Evolutionary conservation across 2,888 invertebrate species (phyloP).

Genomic region (Leptinotarsa juncta): DNA sequence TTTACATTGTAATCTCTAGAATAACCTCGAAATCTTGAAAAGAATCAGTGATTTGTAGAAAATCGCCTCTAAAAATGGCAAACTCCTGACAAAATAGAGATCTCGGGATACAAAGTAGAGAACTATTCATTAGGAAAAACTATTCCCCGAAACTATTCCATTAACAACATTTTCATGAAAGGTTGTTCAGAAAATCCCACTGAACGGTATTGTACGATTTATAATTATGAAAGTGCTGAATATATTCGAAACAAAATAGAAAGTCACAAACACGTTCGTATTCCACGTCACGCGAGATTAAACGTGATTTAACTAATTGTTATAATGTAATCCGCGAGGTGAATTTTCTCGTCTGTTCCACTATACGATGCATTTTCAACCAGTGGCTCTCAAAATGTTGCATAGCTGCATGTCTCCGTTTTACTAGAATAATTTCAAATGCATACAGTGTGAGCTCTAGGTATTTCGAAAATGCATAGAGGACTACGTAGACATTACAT

Average conservation of each 20-base stretch:
- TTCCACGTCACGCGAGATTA: constrained; percentile 53
- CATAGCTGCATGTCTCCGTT: not conserved
- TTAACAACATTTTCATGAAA: not conserved
- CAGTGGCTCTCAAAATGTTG: constrained; percentile 47
- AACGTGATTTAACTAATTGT: constrained; percentile 60
- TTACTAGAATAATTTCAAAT: no score
- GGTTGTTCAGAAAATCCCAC: not conserved
- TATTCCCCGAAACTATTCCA: no score
- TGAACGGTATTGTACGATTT: not conserved
- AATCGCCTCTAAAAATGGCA: no score
- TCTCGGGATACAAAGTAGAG: no score
- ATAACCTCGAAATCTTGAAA: no score
- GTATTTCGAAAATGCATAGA: no score
- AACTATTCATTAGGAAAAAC: no score
- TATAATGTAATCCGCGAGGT: constrained; percentile 53
- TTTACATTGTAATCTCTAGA: no score
- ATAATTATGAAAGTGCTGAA: not conserved
- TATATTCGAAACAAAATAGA: constrained; percentile 16
- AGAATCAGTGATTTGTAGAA: no score
- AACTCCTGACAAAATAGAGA: no score
- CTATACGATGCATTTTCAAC: constrained; percentile 33
- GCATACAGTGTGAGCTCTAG: no score
- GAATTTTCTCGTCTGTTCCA: constrained; percentile 45
- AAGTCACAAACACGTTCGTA: constrained; percentile 42
- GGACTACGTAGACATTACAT: no score